Conservation (phyloP, 2,888 invertebrate genomes). For the Zeuzera pyrina region DNA sequence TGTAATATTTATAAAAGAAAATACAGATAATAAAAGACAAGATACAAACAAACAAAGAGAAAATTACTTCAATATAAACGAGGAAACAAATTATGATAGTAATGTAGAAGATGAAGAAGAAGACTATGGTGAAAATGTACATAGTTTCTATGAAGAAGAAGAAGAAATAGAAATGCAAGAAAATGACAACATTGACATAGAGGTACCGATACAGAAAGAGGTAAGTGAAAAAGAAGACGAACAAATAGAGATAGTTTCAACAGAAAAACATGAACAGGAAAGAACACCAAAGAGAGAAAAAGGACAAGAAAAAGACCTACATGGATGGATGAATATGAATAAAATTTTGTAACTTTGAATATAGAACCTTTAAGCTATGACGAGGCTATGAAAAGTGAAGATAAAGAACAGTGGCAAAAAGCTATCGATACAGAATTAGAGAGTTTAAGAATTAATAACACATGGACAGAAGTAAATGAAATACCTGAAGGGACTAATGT, state of each 20-base stretch:
- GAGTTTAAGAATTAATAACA: slow-evolving; percentile 10
- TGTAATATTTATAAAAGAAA: slow-evolving; percentile 2
- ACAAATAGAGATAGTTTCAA: not conserved
- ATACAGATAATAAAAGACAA: not conserved
- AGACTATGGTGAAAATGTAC: not conserved
- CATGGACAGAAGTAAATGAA: slow-evolving; percentile 6
- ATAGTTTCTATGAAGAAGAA: too few species aligned
- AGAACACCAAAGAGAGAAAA: too few species aligned
- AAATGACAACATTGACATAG: not conserved
- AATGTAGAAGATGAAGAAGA: not conserved
- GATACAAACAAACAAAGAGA: too few species aligned
- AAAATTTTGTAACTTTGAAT: not conserved
- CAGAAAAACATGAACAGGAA: too few species aligned
- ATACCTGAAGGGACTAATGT: not conserved
- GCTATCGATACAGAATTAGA: slow-evolving; percentile 4
- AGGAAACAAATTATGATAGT: not conserved
- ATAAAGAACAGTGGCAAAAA: slow-evolving; percentile 1
- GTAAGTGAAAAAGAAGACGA: not conserved
- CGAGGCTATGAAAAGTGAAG: slow-evolving; percentile 3
- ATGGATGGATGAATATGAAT: not conserved
- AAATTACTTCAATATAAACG: too few species aligned
- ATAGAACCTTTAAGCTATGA: not conserved
- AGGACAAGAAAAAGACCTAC: not conserved
- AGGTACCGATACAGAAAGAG: not conserved
- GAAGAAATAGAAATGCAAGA: too few species aligned